Percentiles rank a stretch among this genome's conserved stretches.
phyloP scores from a whole-genome alignment of 2,113 vertebrate genomes.

The Cyprinodon tularosa region DNA sequence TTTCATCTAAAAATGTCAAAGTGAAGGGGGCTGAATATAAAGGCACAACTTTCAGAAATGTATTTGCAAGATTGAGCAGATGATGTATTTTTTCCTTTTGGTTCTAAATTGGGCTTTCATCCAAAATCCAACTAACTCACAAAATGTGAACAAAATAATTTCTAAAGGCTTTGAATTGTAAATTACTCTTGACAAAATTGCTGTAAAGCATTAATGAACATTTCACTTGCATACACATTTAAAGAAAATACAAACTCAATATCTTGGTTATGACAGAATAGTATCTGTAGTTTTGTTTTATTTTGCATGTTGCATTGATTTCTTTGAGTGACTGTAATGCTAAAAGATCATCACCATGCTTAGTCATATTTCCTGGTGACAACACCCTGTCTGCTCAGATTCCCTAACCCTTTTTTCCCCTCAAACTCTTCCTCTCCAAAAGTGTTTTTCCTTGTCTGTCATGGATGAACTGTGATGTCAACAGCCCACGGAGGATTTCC shows the following conservation, averaged over 20 bases:
- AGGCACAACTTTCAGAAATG: too few species aligned
- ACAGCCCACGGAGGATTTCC: constrained; percentile 63
- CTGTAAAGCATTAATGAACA: too few species aligned
- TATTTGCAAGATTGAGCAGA: too few species aligned
- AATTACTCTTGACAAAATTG: too few species aligned
- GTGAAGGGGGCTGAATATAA: too few species aligned
- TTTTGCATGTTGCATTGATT: neutral
- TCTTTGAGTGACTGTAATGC: constrained; percentile 26
- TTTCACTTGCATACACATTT: constrained; percentile 6
- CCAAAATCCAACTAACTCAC: too few species aligned
- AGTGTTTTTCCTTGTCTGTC: constrained; percentile 71
- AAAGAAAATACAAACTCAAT: constrained; percentile 1
- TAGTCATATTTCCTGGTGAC: constrained; percentile 27
- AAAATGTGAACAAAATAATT: too few species aligned
- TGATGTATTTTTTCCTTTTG: too few species aligned
- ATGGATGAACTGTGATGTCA: constrained; percentile 66
- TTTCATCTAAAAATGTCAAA: too few species aligned
- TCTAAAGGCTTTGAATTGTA: too few species aligned
- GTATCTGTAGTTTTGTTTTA: neutral
- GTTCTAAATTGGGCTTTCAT: too few species aligned
- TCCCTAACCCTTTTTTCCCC: neutral
- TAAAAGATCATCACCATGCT: constrained; percentile 44
- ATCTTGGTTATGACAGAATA: neutral
- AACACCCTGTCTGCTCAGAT: constrained; percentile 37
- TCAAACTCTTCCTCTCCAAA: constrained; percentile 39